Evolutionary conservation across 2,113 vertebrate species (phyloP).

Genomic region (Hemiprocne comata): DNA sequence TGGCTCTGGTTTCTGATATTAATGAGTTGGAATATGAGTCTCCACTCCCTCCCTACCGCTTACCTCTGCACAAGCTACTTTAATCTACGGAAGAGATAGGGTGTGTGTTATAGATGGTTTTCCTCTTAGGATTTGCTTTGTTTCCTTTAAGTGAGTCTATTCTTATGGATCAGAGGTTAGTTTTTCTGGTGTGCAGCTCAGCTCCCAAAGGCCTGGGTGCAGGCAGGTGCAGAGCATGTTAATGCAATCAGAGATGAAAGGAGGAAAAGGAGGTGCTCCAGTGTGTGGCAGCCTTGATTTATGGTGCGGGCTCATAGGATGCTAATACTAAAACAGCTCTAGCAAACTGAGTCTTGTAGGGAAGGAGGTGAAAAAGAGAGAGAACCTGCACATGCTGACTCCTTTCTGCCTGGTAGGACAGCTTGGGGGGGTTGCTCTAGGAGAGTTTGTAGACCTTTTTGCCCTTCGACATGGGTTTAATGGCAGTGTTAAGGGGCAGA

Average conservation of each 20-base stretch:
- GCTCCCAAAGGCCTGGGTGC: background rate
- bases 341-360: background rate
- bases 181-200: rapidly evolving
- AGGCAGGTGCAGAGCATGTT: background rate
- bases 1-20: background rate
- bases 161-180: background rate
- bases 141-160: background rate
- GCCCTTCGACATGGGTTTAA: background rate
- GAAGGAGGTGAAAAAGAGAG: background rate
- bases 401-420: background rate
- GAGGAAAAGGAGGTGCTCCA: background rate
- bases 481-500: background rate
- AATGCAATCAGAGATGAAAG: background rate
- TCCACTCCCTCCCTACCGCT: background rate
- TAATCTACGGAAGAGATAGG: background rate
- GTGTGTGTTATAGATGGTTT: background rate
- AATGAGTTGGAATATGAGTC: background rate
- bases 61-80: background rate
- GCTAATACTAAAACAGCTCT: background rate
- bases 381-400: background rate
- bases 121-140: background rate
- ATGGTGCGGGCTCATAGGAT: background rate
- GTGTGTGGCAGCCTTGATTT: background rate
- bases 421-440: background rate
- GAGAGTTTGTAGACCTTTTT: background rate